Evolutionary conservation across 2,888 invertebrate species (phyloP).

Genomic region (Drosophila ochracea): DNA sequence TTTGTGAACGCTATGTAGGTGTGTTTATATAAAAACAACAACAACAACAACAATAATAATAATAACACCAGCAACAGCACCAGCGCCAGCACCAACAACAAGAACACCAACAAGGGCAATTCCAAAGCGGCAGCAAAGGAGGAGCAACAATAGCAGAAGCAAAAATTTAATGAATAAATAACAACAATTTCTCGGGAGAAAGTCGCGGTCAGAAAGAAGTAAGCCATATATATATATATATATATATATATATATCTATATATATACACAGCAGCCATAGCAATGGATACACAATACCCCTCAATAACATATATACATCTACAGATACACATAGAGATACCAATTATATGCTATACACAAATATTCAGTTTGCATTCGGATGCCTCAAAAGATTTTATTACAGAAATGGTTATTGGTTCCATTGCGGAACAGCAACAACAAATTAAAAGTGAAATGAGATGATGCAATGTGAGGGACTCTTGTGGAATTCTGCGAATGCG

Average conservation of each 20-base stretch:
- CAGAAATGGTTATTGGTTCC: slow-evolving; percentile 14
- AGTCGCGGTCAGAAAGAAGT: slow-evolving; percentile 71
- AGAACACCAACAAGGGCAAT: slow-evolving; percentile 39
- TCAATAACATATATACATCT: slow-evolving; percentile 32
- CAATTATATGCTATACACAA: slow-evolving; percentile 28
- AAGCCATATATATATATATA: slow-evolving; percentile 46
- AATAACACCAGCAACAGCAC: slow-evolving; percentile 13
- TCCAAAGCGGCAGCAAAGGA: slow-evolving; percentile 41
- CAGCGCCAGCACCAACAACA: slow-evolving; percentile 23
- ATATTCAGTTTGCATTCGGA: slow-evolving; percentile 46
- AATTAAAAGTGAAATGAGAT: slow-evolving; percentile 67
- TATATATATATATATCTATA: background rate
- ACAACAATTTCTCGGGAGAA: slow-evolving; percentile 75
- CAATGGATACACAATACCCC: slow-evolving; percentile 50
- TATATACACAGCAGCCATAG: slow-evolving; percentile 49
- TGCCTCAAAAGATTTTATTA: slow-evolving; percentile 24
- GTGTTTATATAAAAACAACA: slow-evolving; percentile 53
- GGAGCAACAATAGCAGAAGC: slow-evolving; percentile 67
- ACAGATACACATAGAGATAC: slow-evolving; percentile 29
- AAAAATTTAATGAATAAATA: slow-evolving; percentile 79
- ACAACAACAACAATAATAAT: slow-evolving; percentile 16
- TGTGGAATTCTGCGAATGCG: slow-evolving; percentile 7
- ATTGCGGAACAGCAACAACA: slow-evolving; percentile 20
- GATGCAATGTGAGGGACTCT: slow-evolving; percentile 43
- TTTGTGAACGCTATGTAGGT: slow-evolving; percentile 54